These are phyloP conservation scores for Oceanodroma leucorhoa DNA, from an alignment of 2,797 vertebrate species.

Conservation along the genomic window DNA sequence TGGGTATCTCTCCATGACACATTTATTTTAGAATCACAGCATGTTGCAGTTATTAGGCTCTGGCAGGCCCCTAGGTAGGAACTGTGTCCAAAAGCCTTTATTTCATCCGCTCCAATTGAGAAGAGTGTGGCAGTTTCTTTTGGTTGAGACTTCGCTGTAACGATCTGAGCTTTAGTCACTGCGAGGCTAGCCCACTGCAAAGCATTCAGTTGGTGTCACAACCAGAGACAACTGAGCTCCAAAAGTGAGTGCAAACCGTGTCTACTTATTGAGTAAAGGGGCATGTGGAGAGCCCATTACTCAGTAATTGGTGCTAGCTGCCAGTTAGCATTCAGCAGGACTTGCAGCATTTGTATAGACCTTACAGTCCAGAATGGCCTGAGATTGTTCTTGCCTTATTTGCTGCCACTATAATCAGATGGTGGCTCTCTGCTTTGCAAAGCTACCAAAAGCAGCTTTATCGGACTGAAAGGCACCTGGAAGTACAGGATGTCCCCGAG, in stretches of 20 bases:
- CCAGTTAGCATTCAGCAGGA: constrained; percentile 57
- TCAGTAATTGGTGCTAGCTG: constrained; percentile 53
- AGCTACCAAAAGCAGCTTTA: not conserved
- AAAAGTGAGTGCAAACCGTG: constrained; percentile 22
- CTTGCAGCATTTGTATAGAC: constrained; percentile 44
- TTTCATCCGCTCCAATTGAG: constrained; percentile 37
- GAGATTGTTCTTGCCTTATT: constrained; percentile 48
- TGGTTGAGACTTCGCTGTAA: constrained; percentile 26
- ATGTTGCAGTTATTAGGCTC: constrained; percentile 37
- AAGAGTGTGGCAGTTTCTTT: constrained; percentile 50
- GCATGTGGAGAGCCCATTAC: constrained; percentile 48
- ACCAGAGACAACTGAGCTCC: constrained; percentile 44
- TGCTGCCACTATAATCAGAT: constrained; percentile 3
- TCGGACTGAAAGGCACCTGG: not conserved
- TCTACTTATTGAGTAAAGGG: constrained; percentile 44
- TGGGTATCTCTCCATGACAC: constrained; percentile 5
- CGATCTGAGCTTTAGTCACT: constrained; percentile 16
- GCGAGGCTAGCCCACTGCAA: constrained; percentile 8
- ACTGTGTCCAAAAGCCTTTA: constrained; percentile 45
- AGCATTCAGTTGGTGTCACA: constrained; percentile 46
- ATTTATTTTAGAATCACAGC: constrained; percentile 48
- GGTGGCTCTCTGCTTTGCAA: not conserved
- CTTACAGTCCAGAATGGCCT: constrained; percentile 15
- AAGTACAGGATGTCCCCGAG: not conserved
- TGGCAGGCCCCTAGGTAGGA: constrained; percentile 37